Evolutionary conservation across 2,797 vertebrate species (phyloP).

Genomic region (Pantherophis alleghaniensis): DNA sequence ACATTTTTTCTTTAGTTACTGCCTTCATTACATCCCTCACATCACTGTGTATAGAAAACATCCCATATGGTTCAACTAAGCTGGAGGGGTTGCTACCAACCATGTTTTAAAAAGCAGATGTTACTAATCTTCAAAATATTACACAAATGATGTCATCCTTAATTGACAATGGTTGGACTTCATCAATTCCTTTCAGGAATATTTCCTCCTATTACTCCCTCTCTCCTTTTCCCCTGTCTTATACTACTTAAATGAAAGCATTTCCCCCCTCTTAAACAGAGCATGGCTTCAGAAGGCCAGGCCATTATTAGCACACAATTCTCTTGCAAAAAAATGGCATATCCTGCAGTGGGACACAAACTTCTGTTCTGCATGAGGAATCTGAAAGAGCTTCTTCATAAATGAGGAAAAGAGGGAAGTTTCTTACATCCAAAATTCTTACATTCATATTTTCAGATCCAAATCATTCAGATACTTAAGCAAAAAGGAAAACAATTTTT

Average conservation of each 20-base stretch:
- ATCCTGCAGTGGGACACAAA: conserved; percentile 8
- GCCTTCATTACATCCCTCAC: conserved; percentile 31
- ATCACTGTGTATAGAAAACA: conserved; percentile 54
- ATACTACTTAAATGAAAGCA: neutral
- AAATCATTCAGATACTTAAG: neutral
- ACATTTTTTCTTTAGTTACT: conserved; percentile 27
- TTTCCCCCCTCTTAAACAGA: neutral
- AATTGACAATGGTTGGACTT: conserved; percentile 59
- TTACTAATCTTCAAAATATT: conserved; percentile 71
- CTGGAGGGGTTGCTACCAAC: conserved; percentile 67
- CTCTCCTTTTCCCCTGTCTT: neutral
- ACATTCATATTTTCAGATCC: neutral
- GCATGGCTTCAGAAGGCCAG: neutral
- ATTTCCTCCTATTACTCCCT: conserved; percentile 19
- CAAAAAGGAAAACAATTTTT: neutral
- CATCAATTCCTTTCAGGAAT: conserved; percentile 36
- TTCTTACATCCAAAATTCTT: neutral
- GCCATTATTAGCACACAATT: conserved; percentile 1
- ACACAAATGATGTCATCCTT: conserved; percentile 65
- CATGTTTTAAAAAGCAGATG: conserved; percentile 73
- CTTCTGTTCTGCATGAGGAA: neutral
- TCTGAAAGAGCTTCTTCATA: conserved; percentile 16
- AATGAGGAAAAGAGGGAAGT: conserved; percentile 15
- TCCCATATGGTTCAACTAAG: conserved; percentile 65
- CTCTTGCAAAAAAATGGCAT: conserved; percentile 5